Evolutionary conservation across 2,797 vertebrate genomes (phyloP).

Genomic region (Myioborus miniatus): DNA sequence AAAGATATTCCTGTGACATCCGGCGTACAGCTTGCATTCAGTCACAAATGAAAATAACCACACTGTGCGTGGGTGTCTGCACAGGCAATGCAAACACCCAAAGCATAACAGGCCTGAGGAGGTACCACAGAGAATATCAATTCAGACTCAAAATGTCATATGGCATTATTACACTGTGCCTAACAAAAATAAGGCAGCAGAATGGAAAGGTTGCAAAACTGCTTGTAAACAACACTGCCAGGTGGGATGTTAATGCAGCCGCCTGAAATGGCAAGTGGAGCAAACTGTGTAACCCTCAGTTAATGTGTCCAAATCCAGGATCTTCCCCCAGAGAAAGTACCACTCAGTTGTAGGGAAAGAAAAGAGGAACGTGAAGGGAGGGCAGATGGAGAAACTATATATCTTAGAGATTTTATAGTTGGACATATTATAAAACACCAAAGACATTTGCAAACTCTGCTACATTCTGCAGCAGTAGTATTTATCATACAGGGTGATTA

Average conservation of each 20-base stretch:
- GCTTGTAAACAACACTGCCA: slow-evolving; percentile 36
- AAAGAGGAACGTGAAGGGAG: not conserved
- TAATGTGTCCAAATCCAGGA: not conserved
- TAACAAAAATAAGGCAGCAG: slow-evolving; percentile 25
- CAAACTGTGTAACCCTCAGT: not conserved
- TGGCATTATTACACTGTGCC: not conserved
- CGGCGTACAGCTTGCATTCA: not conserved
- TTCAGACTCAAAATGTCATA: slow-evolving; percentile 44
- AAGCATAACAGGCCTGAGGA: not conserved
- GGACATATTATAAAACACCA: not conserved
- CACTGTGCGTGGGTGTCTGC: not conserved
- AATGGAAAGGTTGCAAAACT: slow-evolving; percentile 30
- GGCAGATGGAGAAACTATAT: not conserved
- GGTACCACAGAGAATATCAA: slow-evolving; percentile 14
- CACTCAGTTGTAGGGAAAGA: not conserved
- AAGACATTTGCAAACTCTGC: not conserved
- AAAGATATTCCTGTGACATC: slow-evolving; percentile 64
- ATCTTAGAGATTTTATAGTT: not conserved
- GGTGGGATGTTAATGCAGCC: not conserved
- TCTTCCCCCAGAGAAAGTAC: not conserved
- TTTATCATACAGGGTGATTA: not conserved
- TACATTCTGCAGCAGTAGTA: not conserved
- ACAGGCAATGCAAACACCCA: slow-evolving; percentile 4
- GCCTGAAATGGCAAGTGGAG: slow-evolving; percentile 17
- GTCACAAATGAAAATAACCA: slow-evolving; percentile 46